These are phyloP conservation scores for Eolophus roseicapilla DNA, from an alignment of 2,113 vertebrate genomes.

Conservation along the genomic window DNA sequence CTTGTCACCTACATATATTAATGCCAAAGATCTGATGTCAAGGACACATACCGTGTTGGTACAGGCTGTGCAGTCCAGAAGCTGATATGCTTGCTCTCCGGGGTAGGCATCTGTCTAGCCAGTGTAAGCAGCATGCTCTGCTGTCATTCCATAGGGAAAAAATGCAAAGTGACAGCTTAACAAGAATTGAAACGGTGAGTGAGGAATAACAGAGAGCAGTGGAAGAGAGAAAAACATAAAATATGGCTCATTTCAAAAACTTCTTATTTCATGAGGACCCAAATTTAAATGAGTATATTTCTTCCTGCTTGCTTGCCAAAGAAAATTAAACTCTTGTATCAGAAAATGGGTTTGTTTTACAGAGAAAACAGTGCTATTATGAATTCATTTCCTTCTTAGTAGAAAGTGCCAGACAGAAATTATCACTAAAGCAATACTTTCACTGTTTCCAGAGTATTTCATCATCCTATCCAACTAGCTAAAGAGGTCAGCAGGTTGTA, in stretches of 20 bases:
- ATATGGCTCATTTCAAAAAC: not conserved
- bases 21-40: conserved; percentile 34
- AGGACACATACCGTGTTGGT: not conserved
- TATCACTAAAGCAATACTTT: not conserved
- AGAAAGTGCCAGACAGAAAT: not conserved
- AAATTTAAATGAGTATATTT: not conserved
- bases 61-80: conserved; percentile 15
- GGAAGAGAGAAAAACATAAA: not conserved
- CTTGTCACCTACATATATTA: not conserved
- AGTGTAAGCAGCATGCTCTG: conserved; percentile 17
- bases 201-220: not conserved
- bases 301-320: not conserved
- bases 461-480: not conserved
- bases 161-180: conserved; percentile 51
- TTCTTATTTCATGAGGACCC: not conserved
- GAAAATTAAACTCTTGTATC: not conserved
- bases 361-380: not conserved
- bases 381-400: not conserved
- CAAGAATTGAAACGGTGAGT: conserved; percentile 16
- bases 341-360: not conserved
- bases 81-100: conserved; percentile 26
- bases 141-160: conserved; percentile 50
- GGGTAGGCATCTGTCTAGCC: conserved; percentile 47
- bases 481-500: not conserved
- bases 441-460: not conserved